A percentile compares a stretch with the other conserved stretches of the same genome.
phyloP scores from a whole-genome alignment of 2,113 vertebrate species.

The Cyphomyrus plagiostoma region DNA sequence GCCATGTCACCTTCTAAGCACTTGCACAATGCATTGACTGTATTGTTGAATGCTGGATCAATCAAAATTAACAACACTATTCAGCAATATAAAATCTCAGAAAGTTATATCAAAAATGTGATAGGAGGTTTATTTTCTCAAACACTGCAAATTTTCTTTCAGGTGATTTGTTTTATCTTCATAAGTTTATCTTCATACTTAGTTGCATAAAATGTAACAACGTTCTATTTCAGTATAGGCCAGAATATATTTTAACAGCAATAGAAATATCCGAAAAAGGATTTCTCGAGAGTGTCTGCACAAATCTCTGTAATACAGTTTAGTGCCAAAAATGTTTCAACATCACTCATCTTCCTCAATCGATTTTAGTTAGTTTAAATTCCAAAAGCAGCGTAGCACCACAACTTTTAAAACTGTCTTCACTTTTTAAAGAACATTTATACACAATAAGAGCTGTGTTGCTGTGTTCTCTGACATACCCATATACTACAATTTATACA shows the following conservation, averaged over 20 bases:
- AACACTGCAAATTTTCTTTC: neutral
- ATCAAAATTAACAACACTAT: neutral
- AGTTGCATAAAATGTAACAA: neutral
- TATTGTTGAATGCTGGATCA: neutral
- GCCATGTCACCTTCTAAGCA: neutral
- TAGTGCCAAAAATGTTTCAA: neutral
- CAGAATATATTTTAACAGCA: neutral
- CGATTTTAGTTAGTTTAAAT: neutral
- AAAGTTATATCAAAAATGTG: neutral
- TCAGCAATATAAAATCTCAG: neutral
- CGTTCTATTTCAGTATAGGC: neutral
- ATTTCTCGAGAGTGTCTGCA: neutral
- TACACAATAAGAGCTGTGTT: neutral
- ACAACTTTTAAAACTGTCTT: neutral
- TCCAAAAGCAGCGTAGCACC: neutral
- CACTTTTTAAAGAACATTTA: neutral
- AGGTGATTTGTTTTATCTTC: neutral
- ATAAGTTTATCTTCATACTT: neutral
- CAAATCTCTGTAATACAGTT: neutral
- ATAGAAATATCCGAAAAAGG: neutral
- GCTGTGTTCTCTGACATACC: neutral
- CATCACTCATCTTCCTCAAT: neutral
- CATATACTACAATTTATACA: neutral
- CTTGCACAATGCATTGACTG: neutral
- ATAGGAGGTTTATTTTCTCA: neutral